These are phyloP conservation scores for Tretioscincus oriximinensis DNA, from an alignment of 2,113 vertebrate genomes.

Conservation along the genomic window DNA sequence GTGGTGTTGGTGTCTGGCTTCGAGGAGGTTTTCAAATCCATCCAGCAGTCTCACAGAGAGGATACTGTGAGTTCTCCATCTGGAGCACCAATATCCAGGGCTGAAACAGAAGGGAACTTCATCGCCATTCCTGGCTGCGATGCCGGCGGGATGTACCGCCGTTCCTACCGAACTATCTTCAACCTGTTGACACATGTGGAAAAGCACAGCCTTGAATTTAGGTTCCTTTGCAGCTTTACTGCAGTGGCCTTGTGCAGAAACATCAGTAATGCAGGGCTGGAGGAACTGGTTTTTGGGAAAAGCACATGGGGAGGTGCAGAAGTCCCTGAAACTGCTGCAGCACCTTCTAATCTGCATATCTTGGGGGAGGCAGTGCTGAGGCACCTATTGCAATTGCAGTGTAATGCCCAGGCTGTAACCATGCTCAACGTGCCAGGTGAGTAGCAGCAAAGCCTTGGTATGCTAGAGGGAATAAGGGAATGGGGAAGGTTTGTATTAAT, in stretches of 20 bases:
- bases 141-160: slow-evolving; percentile 58
- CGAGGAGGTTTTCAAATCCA: slow-evolving; percentile 59
- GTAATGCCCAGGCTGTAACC: slow-evolving; percentile 88
- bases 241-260: slow-evolving; percentile 74
- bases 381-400: slow-evolving; percentile 88
- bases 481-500: no score
- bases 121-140: slow-evolving; percentile 56
- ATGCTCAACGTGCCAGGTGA: slow-evolving; percentile 73
- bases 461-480: neutral
- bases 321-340: neutral
- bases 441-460: neutral
- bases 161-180: slow-evolving; percentile 80
- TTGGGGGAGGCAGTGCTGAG: slow-evolving; percentile 85
- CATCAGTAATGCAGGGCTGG: slow-evolving; percentile 63
- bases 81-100: neutral
- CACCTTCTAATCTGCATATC: slow-evolving; percentile 61
- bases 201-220: slow-evolving; percentile 74
- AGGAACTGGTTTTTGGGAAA: slow-evolving; percentile 27
- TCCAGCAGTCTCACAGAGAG: slow-evolving; percentile 19
- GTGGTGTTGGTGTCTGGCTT: slow-evolving; percentile 80
- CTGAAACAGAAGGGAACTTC: neutral
- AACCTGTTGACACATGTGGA: slow-evolving; percentile 81
- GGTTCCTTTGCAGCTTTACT: slow-evolving; percentile 83
- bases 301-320: neutral
- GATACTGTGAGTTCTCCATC: neutral